Percentiles rank a stretch among this genome's conserved stretches.
Evolutionary conservation across 2,113 vertebrate genomes (phyloP).

Genomic region (Furnarius figulus): DNA sequence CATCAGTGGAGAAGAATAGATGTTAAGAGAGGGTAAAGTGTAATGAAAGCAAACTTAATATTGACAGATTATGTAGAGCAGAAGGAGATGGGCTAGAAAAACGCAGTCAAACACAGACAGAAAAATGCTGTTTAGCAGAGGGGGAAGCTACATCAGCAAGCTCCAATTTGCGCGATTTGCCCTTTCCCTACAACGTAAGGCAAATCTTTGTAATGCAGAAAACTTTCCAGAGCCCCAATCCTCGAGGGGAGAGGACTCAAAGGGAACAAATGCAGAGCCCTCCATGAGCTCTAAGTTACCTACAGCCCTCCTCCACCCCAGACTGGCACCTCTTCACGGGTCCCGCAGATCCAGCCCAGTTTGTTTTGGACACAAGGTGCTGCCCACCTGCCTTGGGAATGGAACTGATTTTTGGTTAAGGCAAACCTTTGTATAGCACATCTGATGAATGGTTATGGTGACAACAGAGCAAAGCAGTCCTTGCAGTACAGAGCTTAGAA

Average conservation of each 20-base stretch:
- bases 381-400: rapidly evolving
- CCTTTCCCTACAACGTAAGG: not conserved
- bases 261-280: not conserved
- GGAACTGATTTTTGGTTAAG: not conserved
- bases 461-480: not conserved
- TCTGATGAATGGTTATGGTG: not conserved
- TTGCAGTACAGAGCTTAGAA: not conserved
- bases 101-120: not conserved
- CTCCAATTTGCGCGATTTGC: not conserved
- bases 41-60: conserved; percentile 37
- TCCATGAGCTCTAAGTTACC: rapidly evolving
- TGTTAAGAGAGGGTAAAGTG: not conserved
- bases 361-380: not conserved
- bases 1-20: not conserved
- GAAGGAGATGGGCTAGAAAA: conserved; percentile 43
- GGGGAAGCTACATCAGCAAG: not conserved
- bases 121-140: conserved; percentile 26
- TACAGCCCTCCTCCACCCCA: too few species aligned
- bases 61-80: conserved; percentile 18
- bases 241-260: not conserved
- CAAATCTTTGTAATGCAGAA: not conserved
- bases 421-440: not conserved
- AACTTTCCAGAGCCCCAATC: not conserved
- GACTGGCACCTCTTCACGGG: not conserved
- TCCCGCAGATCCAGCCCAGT: not conserved